Conservation (phyloP, 2,888 invertebrate species). For the Pyrrhosoma nymphula region DNA sequence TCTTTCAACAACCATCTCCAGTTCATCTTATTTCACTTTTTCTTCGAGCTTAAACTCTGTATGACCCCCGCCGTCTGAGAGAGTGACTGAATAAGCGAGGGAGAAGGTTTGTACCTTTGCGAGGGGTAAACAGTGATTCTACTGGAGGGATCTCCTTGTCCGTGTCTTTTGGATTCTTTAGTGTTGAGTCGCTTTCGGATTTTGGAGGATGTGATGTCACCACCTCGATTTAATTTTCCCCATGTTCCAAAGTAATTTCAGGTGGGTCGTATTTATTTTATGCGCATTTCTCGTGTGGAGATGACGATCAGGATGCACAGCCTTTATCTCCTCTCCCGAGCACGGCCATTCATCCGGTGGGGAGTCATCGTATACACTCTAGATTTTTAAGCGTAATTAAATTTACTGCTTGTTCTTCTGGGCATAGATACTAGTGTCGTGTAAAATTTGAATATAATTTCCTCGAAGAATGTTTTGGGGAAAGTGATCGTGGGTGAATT, state of each 20-base stretch:
- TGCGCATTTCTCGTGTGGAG: not conserved
- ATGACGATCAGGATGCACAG: not conserved
- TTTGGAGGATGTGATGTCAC: not conserved
- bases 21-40: not conserved
- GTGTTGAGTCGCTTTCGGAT: not conserved
- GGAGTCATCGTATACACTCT: too few relatives aligned
- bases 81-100: not conserved
- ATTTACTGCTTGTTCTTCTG: too few relatives aligned
- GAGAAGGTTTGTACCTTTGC: constrained; percentile 30
- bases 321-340: not conserved
- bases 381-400: too few relatives aligned
- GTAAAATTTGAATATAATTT: too few relatives aligned
- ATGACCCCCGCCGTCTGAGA: not conserved
- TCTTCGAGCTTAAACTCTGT: not conserved
- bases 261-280: not conserved
- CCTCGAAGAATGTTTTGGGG: too few relatives aligned
- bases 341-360: too few relatives aligned
- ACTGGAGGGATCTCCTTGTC: not conserved
- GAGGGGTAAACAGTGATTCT: constrained; percentile 43
- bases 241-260: not conserved
- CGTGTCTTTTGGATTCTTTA: constrained; percentile 36
- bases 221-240: not conserved
- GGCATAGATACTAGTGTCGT: too few relatives aligned
- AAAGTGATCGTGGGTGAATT: too few relatives aligned
- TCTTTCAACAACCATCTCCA: not conserved